Evolutionary conservation across 2,113 vertebrate genomes (phyloP).

Genomic region (Rhea americana): DNA sequence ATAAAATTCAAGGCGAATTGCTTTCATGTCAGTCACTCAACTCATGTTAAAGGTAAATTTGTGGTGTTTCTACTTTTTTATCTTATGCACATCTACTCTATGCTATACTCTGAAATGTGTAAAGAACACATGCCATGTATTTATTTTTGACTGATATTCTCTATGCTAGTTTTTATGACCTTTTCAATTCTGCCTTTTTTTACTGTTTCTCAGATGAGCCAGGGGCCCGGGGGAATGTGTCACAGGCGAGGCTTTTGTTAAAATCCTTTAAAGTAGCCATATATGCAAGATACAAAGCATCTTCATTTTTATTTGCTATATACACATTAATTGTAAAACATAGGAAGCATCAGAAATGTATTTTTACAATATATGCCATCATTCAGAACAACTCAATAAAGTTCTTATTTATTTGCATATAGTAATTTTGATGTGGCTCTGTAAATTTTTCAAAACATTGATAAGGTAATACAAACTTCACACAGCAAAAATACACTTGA

Average conservation of each 20-base stretch:
- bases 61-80: neutral
- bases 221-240: rapidly evolving
- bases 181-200: neutral
- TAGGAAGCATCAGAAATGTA: neutral
- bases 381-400: neutral
- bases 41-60: neutral
- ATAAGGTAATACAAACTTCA: neutral
- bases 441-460: neutral
- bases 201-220: neutral
- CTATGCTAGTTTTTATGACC: neutral
- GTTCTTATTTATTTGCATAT: neutral
- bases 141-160: neutral
- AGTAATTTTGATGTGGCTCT: neutral
- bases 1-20: neutral
- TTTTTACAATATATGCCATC: neutral
- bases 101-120: neutral
- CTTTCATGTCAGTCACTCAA: neutral
- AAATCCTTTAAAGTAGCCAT: neutral
- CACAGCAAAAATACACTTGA: neutral
- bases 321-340: neutral
- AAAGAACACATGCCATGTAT: neutral
- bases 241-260: neutral
- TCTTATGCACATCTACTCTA: neutral
- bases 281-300: neutral
- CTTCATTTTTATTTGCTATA: neutral